Base-by-base conservation (phyloP, 1,140 invertebrate genomes). In the Lasaia peninsularis region DNA sequence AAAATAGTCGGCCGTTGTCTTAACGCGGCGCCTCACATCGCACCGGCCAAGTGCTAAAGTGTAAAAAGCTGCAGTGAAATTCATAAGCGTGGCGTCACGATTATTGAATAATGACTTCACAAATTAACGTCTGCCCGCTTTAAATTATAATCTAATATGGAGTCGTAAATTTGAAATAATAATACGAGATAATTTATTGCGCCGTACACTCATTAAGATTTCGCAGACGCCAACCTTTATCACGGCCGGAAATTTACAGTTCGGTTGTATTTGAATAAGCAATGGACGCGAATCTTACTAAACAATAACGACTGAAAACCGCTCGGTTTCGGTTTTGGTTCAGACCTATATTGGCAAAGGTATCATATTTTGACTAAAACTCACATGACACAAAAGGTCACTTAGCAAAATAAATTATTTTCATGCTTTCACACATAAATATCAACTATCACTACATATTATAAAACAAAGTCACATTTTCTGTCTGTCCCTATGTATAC, bases 1-100 rank as follows among this genome's bases (percentile, higher is more conserved):
- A 82, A 85, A 88, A 88, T 84, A 84, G 81, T 80, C 74, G 74
- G 73, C 74, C 71, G 78, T 84, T 80, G 80, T 86, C 80, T 88
- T 82, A 80, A 78, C 78, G 78, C 78, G 81, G 80, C 80, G 71
- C 75, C 73, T 79, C 66, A 75, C 74, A 73, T 74, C 80, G 69
- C 62, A 63, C 73, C 69, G 70, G 18, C 63, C 57, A 66, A 84
- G 85, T 86, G 83, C 85, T 86, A 86, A 88, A 86, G 81, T 88
- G 85, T 88, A 83, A 88, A 86, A 80, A 69, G 79, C 67, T 72
- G 67, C 79, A 74, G 74, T 80, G 83, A 82, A 86, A 86, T 86
- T 80, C 85, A 83, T 80, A 80, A 82, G 73, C 65, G 69, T 58
- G 57, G 77, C 81, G 75, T 88, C 83, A 86, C 83, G 81, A 84